Evolutionary conservation across 2,888 invertebrate genomes (phyloP).

Genomic region (Laspeyria flexula): DNA sequence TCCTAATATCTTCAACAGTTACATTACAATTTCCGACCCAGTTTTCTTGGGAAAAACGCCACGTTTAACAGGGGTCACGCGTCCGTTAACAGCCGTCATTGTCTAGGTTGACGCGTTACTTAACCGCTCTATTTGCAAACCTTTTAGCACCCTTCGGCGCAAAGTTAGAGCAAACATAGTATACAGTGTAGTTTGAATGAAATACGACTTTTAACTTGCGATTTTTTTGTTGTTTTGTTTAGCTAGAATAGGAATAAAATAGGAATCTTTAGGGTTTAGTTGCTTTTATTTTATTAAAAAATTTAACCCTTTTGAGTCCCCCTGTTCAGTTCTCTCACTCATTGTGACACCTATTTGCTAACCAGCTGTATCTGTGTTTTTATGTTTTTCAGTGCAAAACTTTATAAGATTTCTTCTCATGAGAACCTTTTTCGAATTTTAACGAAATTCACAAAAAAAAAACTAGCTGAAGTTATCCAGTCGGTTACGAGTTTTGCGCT

Average conservation of each 20-base stretch:
- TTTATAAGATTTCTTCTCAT: too few species aligned
- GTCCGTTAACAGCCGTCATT: slow-evolving; percentile 70
- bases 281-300: too few species aligned
- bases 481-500: too few species aligned
- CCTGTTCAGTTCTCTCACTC: too few species aligned
- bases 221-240: slow-evolving; percentile 6
- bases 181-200: slow-evolving; percentile 44
- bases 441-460: too few species aligned
- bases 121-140: slow-evolving; percentile 78
- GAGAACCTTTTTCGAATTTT: too few species aligned
- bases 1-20: neutral
- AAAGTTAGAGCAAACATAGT: slow-evolving; percentile 69
- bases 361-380: too few species aligned
- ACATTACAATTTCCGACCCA: slow-evolving; percentile 7
- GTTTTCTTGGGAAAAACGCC: slow-evolving; percentile 34
- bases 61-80: slow-evolving; percentile 56
- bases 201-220: slow-evolving; percentile 29
- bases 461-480: too few species aligned
- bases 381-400: too few species aligned
- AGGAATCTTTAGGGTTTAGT: too few species aligned
- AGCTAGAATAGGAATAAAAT: neutral
- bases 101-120: slow-evolving; percentile 80
- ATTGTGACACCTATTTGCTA: too few species aligned
- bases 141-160: slow-evolving; percentile 79
- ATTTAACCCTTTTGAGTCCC: too few species aligned